A percentile compares a stretch with the other conserved stretches of the same genome.
Conservation (phyloP, 2,113 vertebrate genomes). For the Numida meleagris region DNA sequence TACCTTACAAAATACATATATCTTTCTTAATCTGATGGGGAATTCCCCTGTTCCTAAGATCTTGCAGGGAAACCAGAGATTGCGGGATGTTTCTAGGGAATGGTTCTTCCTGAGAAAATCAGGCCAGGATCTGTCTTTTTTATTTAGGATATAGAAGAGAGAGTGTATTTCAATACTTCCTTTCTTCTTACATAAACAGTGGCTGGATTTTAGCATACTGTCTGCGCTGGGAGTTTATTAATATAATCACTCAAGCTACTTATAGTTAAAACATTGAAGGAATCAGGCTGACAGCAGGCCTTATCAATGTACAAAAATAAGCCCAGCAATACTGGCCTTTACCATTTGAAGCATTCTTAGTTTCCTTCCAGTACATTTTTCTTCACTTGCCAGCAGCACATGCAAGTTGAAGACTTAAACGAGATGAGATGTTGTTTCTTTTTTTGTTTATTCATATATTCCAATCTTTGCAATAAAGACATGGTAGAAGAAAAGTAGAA, state of each 20-base stretch:
- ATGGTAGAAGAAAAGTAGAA: neutral
- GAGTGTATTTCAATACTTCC: neutral
- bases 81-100: neutral
- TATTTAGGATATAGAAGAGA: neutral
- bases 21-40: neutral
- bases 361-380: neutral
- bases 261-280: constrained; percentile 22
- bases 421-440: neutral
- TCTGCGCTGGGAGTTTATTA: constrained; percentile 27
- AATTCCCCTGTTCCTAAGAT: neutral
- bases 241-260: constrained; percentile 41
- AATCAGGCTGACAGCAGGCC: constrained; percentile 20
- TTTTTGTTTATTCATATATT: neutral
- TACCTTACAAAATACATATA: neutral
- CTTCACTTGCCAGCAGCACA: neutral
- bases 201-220: neutral
- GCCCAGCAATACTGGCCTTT: neutral
- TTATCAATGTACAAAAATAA: neutral
- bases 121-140: neutral
- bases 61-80: neutral
- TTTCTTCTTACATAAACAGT: neutral
- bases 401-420: neutral
- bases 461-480: neutral
- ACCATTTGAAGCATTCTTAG: neutral
- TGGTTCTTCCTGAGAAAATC: neutral